Evolutionary conservation across 2,797 vertebrate species (phyloP), one percentile per base, ranked within the genome.

Genomic region (Brachymystax lenok): DNA sequence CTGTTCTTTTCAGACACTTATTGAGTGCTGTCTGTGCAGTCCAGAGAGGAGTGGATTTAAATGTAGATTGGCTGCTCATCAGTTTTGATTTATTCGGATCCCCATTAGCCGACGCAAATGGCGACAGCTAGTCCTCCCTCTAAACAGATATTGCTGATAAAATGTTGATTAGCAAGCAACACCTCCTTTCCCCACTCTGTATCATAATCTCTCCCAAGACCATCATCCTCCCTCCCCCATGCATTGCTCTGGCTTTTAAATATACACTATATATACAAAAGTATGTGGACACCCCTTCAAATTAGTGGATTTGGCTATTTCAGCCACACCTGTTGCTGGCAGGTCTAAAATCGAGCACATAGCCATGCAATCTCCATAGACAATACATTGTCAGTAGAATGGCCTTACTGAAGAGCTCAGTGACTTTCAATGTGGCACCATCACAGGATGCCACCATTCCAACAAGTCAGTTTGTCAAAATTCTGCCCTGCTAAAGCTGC

Each of bases 251-350:
- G 12, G 70, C 14, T 10, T 51, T 71, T 78, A 82, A 75, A 75
- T 75, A 76, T 82, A 69, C 52, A 59, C n/a, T n/a, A 59, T 59
- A n/a, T n/a, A 59, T 59, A n/a, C 6, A 6, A 21, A 59, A 59
- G 40, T 40, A 40, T 40, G 40, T 46, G 40, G 40, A 46, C 40
- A 46, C 40, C 40, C 40, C 7, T 10, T 46, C 40, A 46, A 46
- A 46, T 46, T 0, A 10, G 8, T 46, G 40, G 40, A 46, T 46
- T 46, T 0, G 2, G 40, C 40, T 46, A 10, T 46, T 46, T 12
- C 40, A 46, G 40, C 8, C 40, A 10, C 40, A 46, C 40, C 40
- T 3, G 2, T 40, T 40, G 40, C 40, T 12, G 40, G 10, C 8
- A 2, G 40, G 40, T 46, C 2, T 46, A 46, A 46, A 46, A 46